Percentiles rank a stretch among this genome's conserved stretches.
These are phyloP conservation scores for Sylvicola cinctus DNA, from an alignment of 2,888 invertebrate genomes.

Conservation along the genomic window DNA sequence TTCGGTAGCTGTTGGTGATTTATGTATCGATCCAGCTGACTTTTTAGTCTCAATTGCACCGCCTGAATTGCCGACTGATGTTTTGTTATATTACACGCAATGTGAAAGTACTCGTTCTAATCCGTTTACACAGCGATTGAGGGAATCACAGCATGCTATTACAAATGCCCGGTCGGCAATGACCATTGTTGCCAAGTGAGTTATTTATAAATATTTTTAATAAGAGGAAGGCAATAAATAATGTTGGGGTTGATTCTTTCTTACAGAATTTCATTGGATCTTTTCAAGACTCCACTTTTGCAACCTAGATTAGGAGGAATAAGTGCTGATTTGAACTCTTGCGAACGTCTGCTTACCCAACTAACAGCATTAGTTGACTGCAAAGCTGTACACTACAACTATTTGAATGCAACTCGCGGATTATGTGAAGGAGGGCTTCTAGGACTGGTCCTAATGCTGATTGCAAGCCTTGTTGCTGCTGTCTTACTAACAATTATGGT, in stretches of 20 bases:
- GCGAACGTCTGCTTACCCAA: conserved; percentile 47
- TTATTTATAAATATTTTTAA: neutral
- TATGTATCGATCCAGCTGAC: conserved; percentile 67
- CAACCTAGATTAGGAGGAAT: conserved; percentile 57
- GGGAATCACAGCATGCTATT: conserved; percentile 55
- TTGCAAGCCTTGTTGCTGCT: conserved; percentile 71
- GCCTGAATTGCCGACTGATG: conserved; percentile 32
- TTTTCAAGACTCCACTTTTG: conserved; percentile 30
- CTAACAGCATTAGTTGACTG: conserved; percentile 60
- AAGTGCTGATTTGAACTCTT: conserved; percentile 55
- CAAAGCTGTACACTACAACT: conserved; percentile 62
- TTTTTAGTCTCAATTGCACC: conserved; percentile 49
- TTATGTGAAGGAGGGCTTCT: conserved; percentile 66
- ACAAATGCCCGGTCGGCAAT: conserved; percentile 27
- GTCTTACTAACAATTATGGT: conserved; percentile 80
- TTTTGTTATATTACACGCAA: conserved; percentile 59
- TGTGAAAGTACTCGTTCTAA: conserved; percentile 62
- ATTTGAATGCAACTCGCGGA: conserved; percentile 56
- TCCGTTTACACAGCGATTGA: conserved; percentile 59
- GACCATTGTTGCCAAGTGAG: conserved; percentile 21
- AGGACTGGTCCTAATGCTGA: conserved; percentile 67
- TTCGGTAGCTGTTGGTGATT: conserved; percentile 67
- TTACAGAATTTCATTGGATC: conserved; percentile 18
- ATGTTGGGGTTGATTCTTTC: too few relatives aligned
- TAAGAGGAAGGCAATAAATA: neutral